Conservation (phyloP, 2,888 invertebrate species). For the Tuberolachnus salignus region DNA sequence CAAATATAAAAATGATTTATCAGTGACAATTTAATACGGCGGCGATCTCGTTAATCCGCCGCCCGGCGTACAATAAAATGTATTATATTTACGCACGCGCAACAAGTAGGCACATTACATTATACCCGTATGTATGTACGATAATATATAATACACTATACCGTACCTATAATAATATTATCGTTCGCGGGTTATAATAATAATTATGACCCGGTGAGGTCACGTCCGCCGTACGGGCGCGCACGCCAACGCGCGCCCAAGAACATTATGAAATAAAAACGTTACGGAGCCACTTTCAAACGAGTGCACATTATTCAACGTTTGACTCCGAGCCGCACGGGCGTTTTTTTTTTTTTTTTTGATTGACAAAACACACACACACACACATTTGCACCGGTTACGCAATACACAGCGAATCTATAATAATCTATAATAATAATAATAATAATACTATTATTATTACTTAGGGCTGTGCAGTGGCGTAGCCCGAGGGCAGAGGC, state of each 20-base stretch:
- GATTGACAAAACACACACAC: conserved; percentile 23
- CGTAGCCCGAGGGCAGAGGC: too few relatives aligned
- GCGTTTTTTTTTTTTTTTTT: too few relatives aligned
- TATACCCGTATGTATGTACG: too few relatives aligned
- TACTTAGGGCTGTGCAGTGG: too few relatives aligned
- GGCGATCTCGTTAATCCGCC: too few relatives aligned
- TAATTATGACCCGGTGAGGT: conserved; percentile 50
- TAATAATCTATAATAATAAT: not conserved
- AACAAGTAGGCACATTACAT: too few relatives aligned
- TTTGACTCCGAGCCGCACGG: conserved; percentile 1
- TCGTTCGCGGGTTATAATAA: conserved; percentile 44
- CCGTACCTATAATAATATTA: conserved; percentile 10
- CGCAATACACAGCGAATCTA: not conserved
- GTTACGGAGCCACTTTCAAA: conserved; percentile 44
- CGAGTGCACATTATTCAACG: conserved; percentile 36
- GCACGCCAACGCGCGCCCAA: conserved; percentile 49
- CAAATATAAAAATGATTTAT: too few relatives aligned
- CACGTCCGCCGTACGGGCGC: conserved; percentile 14
- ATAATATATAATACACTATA: too few relatives aligned
- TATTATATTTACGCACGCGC: too few relatives aligned
- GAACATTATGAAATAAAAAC: conserved; percentile 44
- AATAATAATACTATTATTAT: too few relatives aligned
- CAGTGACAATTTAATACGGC: too few relatives aligned
- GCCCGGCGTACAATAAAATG: too few relatives aligned
- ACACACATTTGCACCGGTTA: not conserved